Evolutionary conservation across 2,797 vertebrate species (phyloP), one percentile per base, ranked within the genome.

Genomic region (Halcyon chelicuti): DNA sequence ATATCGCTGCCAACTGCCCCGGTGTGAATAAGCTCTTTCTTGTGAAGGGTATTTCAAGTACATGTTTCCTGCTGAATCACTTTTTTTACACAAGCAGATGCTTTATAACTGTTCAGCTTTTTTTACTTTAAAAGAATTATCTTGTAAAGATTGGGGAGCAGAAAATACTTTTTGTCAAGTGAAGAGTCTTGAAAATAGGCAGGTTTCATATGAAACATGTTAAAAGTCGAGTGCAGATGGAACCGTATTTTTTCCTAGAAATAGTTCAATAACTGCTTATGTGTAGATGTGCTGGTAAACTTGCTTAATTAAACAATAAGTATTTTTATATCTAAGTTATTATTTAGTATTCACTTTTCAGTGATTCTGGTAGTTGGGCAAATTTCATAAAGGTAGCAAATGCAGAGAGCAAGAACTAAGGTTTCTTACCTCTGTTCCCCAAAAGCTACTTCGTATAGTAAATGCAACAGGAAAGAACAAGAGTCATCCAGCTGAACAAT

Each of bases 11-110:
- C 92, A 96, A 95, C 92, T 92, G 90, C 95, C 96, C 94, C 72
- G 8, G 3, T 0, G 0, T 96, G 94, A 96, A 97, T 97, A 89
- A 95, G 72, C 81, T 90, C 91, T 93, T 96, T 95, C 92, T 96
- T 96, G 61, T 90, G 81, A 88, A 93, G 94, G 93, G 90, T 73
- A 85, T 94, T 97, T 96, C 88, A 95, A 96, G 93, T 96, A 76
- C 74, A 8, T 67, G 77, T 77, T 95, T 96, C 84, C 81, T 97
- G 91, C 92, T 96, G 90, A 95, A 93, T 96, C 88, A 92, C 71
- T 90, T 86, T 87, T 94, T 93, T 91, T 93, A 49, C 40, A 84
- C 86, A 94, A 86, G 88, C 63, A 94, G 80, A 94, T 96, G 92
- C 92, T 92, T 95, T 95, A 63, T 91, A 94, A 74, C 67, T 85